These are phyloP conservation scores for Diarsia dahlii DNA, from an alignment of 2,888 invertebrate genomes.

Conservation along the genomic window DNA sequence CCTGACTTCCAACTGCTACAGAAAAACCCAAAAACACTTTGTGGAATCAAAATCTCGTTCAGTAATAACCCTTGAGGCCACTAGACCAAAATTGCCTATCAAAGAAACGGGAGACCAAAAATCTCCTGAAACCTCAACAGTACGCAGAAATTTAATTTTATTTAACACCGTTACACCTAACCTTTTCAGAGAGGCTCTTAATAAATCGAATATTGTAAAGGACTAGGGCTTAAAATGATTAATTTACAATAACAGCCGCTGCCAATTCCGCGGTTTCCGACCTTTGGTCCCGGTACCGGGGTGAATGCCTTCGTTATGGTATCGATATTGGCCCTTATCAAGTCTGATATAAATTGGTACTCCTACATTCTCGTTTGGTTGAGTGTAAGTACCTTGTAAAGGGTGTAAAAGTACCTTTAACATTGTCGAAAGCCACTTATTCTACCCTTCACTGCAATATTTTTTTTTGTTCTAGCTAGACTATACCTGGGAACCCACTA, in stretches of 20 bases:
- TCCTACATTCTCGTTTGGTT: not conserved
- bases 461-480: too few relatives aligned
- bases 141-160: not conserved
- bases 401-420: too few relatives aligned
- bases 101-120: not conserved
- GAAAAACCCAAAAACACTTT: not conserved
- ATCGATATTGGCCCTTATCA: constrained; percentile 1
- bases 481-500: too few relatives aligned
- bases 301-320: constrained; percentile 27
- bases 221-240: constrained; percentile 9
- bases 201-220: constrained; percentile 13
- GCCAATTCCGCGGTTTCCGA: constrained; percentile 15
- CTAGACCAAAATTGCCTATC: not conserved
- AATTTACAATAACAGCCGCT: constrained; percentile 1
- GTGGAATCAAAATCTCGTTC: not conserved
- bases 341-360: constrained; percentile 20
- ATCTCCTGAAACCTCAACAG: not conserved
- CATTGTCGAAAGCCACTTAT: too few relatives aligned
- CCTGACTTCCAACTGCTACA: not conserved
- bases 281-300: not conserved
- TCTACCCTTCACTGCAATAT: too few relatives aligned
- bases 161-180: not conserved
- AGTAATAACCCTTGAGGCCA: not conserved
- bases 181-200: not conserved
- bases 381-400: too few relatives aligned